These are phyloP conservation scores for Lepidothrix coronata DNA, from an alignment of 2,113 vertebrate species.

Conservation along the genomic window DNA sequence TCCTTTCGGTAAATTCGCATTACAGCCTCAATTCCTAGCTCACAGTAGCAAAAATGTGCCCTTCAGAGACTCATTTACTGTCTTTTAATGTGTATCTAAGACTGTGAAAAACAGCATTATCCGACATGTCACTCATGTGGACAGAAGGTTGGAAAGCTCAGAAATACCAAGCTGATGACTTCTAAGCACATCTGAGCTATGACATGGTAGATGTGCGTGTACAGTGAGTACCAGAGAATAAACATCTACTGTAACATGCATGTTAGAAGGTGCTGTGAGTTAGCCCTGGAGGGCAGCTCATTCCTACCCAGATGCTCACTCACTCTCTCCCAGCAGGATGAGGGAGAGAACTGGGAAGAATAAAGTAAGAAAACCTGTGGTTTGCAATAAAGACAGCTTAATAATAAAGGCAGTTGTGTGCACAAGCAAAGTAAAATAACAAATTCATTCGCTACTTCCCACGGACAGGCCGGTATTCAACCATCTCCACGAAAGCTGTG, in stretches of 20 bases:
- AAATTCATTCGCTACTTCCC: accelerated
- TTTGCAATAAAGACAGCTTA: neutral
- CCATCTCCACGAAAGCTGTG: neutral
- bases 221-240: neutral
- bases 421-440: neutral
- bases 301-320: neutral
- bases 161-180: neutral
- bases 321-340: neutral
- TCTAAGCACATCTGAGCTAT: neutral
- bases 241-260: neutral
- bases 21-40: neutral
- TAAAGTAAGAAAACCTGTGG: neutral
- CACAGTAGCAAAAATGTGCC: neutral
- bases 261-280: neutral
- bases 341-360: neutral
- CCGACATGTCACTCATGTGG: neutral
- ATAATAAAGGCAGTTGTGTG: neutral
- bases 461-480: neutral
- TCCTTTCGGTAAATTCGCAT: neutral
- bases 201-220: neutral
- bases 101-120: neutral
- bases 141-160: neutral
- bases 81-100: neutral
- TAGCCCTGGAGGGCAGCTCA: neutral
- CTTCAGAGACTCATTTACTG: neutral